Conservation (phyloP, 2,888 invertebrate genomes). For the Danaus chrysippus region DNA sequence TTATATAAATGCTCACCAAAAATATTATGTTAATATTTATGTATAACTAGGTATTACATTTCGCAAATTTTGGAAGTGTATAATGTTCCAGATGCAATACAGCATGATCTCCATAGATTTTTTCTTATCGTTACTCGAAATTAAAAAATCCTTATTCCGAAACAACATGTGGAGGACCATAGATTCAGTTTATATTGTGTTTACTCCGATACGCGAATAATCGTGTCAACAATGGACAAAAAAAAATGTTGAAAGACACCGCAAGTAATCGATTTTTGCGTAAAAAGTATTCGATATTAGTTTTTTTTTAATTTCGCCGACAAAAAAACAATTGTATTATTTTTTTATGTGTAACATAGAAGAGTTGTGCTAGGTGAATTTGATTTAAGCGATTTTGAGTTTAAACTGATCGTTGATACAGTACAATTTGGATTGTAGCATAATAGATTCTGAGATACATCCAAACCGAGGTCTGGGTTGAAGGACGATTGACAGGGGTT, state of each 20-base stretch:
- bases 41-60: no score
- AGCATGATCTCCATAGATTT: no score
- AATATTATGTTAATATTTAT: no score
- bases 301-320: neutral
- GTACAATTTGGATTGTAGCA: neutral
- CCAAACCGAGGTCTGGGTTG: constrained; percentile 29
- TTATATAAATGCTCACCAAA: no score
- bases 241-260: constrained; percentile 21
- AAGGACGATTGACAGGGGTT: constrained; percentile 47
- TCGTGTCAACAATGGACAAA: constrained; percentile 17
- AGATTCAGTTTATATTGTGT: neutral
- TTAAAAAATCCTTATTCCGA: no score
- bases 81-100: no score
- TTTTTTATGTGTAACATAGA: constrained; percentile 4
- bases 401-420: neutral
- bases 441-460: constrained; percentile 15
- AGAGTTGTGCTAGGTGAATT: constrained; percentile 9
- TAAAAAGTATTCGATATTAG: constrained; percentile 10
- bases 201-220: constrained; percentile 2
- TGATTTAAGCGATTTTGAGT: neutral
- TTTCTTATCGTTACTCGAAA: no score
- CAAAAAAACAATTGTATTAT: neutral
- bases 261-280: constrained; percentile 22
- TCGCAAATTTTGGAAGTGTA: no score
- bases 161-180: no score